These are phyloP conservation scores for Zaprionus africanus DNA, from an alignment of 1,140 invertebrate genomes.

Conservation along the genomic window DNA sequence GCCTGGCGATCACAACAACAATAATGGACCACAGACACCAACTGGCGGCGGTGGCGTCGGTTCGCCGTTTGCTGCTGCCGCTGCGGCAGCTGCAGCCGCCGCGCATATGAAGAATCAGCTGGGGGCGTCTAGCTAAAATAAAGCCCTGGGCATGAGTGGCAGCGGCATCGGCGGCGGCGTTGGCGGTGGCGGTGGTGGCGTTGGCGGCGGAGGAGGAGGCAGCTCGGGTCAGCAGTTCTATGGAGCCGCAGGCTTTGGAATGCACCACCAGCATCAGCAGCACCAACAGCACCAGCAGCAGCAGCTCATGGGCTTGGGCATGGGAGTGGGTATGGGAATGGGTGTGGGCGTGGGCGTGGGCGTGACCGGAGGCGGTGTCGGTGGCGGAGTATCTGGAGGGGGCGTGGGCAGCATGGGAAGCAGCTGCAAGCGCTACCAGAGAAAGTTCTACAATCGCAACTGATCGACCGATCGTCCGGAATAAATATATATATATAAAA, in stretches of 20 bases:
- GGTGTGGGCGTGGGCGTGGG: conserved; percentile 35
- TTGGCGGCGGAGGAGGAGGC: conserved; percentile 21
- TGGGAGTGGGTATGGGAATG: conserved; percentile 47
- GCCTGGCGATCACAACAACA: conserved; percentile 80
- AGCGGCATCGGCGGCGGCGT: conserved; percentile 42
- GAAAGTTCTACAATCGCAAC: conserved; percentile 83
- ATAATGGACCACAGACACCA: conserved; percentile 74
- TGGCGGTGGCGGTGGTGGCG: conserved; percentile 20
- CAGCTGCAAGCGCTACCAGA: conserved; percentile 83
- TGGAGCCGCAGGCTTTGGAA: conserved; percentile 56
- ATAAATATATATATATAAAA: conserved; percentile 7
- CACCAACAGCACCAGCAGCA: conserved; percentile 50
- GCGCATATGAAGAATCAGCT: conserved; percentile 83
- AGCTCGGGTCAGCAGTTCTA: conserved; percentile 63
- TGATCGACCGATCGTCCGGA: conserved; percentile 29
- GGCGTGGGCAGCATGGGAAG: conserved; percentile 71
- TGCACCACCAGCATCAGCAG: conserved; percentile 61
- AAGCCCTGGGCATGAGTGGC: conserved; percentile 67
- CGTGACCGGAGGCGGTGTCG: conserved; percentile 23
- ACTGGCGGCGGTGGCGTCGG: conserved; percentile 53
- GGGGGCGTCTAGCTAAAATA: conserved; percentile 84
- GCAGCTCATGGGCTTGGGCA: conserved; percentile 61
- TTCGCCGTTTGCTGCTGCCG: conserved; percentile 72
- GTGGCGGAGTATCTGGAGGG: conserved; percentile 37
- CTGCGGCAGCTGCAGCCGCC: conserved; percentile 72